Percentiles rank a stretch among this genome's conserved stretches.
Conservation (phyloP, 2,113 vertebrate species). For the Tachycineta bicolor region DNA sequence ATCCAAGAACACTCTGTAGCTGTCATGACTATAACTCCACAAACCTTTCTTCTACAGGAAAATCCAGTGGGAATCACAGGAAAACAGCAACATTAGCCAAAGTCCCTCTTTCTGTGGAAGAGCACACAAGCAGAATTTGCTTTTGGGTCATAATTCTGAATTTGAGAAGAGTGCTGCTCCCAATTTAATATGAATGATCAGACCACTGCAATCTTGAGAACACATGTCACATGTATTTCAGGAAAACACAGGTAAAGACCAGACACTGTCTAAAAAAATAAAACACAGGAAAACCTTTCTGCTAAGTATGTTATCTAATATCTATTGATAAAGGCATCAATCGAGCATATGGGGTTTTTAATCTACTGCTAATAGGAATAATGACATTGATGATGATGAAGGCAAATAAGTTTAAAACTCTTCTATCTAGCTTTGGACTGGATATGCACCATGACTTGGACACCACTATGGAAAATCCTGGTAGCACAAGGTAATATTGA, state of each 20-base stretch:
- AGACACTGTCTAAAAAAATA: background rate
- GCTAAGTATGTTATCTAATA: background rate
- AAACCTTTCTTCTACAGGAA: background rate
- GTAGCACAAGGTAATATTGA: conserved; percentile 53
- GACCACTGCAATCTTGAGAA: background rate
- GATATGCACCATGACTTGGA: background rate
- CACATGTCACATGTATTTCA: background rate
- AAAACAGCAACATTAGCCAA: background rate
- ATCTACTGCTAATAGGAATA: background rate
- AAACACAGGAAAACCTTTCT: background rate
- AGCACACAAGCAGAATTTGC: background rate
- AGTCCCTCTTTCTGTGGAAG: background rate
- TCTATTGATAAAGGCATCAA: background rate
- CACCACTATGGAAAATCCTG: background rate
- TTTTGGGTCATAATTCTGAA: background rate
- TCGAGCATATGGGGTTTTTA: background rate
- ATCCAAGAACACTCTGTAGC: conserved; percentile 33
- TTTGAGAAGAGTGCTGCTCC: background rate
- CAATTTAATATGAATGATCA: background rate
- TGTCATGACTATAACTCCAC: conserved; percentile 19
- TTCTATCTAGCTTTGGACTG: background rate
- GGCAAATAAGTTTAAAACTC: background rate
- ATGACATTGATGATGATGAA: background rate
- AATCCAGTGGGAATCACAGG: background rate
- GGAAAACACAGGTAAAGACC: background rate